A percentile compares a stretch with the other conserved stretches of the same genome.
Conservation (phyloP, 2,888 invertebrate genomes). For the Apamea monoglypha region DNA sequence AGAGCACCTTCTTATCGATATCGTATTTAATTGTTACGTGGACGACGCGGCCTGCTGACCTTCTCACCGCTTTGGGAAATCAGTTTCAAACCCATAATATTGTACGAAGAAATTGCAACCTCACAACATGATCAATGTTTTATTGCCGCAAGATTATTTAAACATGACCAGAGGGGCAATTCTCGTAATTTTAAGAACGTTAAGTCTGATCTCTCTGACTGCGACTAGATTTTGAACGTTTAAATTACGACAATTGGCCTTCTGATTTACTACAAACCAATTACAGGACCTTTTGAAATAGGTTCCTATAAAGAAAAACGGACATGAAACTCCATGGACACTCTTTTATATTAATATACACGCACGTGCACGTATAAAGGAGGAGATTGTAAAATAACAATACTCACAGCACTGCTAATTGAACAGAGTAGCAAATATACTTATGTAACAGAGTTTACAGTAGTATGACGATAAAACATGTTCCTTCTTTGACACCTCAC, state of each 20-base stretch:
- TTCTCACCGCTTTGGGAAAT: slow-evolving; percentile 47
- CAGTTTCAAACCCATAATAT: slow-evolving; percentile 18
- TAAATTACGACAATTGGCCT: too few relatives aligned
- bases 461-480: not conserved
- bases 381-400: not conserved
- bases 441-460: not conserved
- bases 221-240: too few relatives aligned
- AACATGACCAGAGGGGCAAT: too few relatives aligned
- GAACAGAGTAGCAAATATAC: not conserved
- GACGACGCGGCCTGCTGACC: not conserved
- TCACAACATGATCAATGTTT: slow-evolving; percentile 13
- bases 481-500: slow-evolving; percentile 13
- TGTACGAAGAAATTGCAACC: slow-evolving; percentile 2
- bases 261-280: not conserved
- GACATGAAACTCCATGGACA: not conserved
- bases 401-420: not conserved
- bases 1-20: not conserved
- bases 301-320: not conserved
- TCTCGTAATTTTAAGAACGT: too few relatives aligned
- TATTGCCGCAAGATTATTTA: slow-evolving; percentile 13
- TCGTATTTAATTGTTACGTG: slow-evolving; percentile 13
- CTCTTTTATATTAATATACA: not conserved
- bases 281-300: not conserved
- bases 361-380: not conserved
- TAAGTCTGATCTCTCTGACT: too few relatives aligned